phyloP scores from a whole-genome alignment of 1,140 invertebrate species.

The Calliopsis andreniformis region DNA sequence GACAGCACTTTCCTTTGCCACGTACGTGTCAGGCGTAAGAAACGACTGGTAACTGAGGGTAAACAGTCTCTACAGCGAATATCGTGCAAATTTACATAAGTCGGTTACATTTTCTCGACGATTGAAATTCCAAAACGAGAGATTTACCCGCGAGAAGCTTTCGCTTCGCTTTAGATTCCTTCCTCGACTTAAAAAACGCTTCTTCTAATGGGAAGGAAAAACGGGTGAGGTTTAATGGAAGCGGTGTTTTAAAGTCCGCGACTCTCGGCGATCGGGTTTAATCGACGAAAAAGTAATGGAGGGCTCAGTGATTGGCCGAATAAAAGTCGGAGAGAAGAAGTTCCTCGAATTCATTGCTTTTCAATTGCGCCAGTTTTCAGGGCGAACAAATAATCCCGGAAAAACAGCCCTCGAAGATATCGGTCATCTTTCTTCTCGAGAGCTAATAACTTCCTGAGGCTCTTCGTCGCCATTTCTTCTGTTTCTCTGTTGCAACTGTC shows the following conservation, averaged over 20 bases:
- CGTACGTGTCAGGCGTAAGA: background rate
- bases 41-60: slow-evolving; percentile 16
- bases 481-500: too few species aligned
- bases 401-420: background rate
- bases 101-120: slow-evolving; percentile 41
- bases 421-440: background rate
- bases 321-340: background rate
- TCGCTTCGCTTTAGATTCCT: background rate
- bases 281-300: background rate
- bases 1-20: background rate
- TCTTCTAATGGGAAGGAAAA: background rate
- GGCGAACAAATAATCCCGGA: background rate
- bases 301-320: too few species aligned
- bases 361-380: slow-evolving; percentile 6
- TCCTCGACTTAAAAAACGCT: slow-evolving; percentile 23
- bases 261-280: background rate
- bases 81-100: slow-evolving; percentile 48
- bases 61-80: slow-evolving; percentile 28
- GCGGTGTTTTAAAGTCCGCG: background rate
- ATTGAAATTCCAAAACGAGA: slow-evolving; percentile 37
- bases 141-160: slow-evolving; percentile 18
- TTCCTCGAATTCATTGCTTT: background rate
- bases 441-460: slow-evolving; percentile 10
- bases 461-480: background rate
- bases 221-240: background rate